These are phyloP conservation scores for Scomber scombrus DNA, from an alignment of 2,113 vertebrate genomes.

Conservation along the genomic window DNA sequence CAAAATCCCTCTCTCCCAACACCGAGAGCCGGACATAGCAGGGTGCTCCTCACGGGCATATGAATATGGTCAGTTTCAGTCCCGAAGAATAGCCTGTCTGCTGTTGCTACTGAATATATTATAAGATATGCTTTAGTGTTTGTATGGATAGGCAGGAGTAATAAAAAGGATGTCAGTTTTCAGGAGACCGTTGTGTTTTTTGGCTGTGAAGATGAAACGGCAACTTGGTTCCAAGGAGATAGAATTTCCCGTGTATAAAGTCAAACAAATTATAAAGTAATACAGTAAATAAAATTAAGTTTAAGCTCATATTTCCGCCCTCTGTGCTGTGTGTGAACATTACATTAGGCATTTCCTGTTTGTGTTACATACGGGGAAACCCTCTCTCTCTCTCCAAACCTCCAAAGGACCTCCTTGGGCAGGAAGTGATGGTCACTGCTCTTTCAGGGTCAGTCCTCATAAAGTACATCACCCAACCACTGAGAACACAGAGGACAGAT, in stretches of 20 bases:
- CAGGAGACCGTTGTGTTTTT: background rate
- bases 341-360: slow-evolving; percentile 78
- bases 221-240: background rate
- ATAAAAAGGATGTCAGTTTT: background rate
- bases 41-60: background rate
- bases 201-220: background rate
- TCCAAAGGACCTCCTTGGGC: slow-evolving; percentile 35
- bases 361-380: slow-evolving; percentile 58
- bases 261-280: slow-evolving; percentile 11
- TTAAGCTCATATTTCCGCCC: slow-evolving; percentile 24
- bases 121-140: background rate
- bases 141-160: background rate
- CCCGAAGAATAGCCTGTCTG: background rate
- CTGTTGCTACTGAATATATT: slow-evolving; percentile 3
- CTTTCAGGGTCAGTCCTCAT: slow-evolving; percentile 59
- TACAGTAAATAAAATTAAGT: slow-evolving; percentile 11
- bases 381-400: slow-evolving; percentile 28
- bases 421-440: slow-evolving; percentile 66
- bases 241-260: slow-evolving; percentile 7
- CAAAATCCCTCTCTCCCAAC: slow-evolving; percentile 39
- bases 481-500: slow-evolving; percentile 12
- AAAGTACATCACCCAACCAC: slow-evolving; percentile 43
- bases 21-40: slow-evolving; percentile 28
- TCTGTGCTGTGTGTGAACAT: slow-evolving; percentile 57
- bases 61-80: slow-evolving; percentile 23